These are phyloP conservation scores for Blera fallax DNA, from an alignment of 2,888 invertebrate species.

Conservation along the genomic window DNA sequence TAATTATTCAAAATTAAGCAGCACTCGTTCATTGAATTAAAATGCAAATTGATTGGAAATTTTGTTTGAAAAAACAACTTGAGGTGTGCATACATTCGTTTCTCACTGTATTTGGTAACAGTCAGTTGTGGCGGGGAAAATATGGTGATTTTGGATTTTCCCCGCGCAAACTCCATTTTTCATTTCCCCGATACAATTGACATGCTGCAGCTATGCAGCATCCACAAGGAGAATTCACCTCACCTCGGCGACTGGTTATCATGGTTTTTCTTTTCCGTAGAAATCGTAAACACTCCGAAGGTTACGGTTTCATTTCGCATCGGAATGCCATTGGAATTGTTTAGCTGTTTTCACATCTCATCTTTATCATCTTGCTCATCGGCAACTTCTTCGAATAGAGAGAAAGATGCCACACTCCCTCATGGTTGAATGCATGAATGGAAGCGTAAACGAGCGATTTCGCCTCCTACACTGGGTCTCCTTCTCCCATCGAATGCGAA, in stretches of 20 bases:
- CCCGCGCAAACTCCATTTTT: constrained; percentile 47
- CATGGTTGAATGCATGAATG: constrained; percentile 63
- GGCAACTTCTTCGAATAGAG: constrained; percentile 8
- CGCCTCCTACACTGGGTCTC: not conserved
- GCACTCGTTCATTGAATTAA: not conserved
- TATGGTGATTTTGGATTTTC: not conserved
- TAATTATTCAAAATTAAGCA: not conserved
- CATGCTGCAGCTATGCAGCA: constrained; percentile 14
- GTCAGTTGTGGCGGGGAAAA: not conserved
- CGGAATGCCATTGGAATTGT: constrained; percentile 48
- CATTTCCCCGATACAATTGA: not conserved
- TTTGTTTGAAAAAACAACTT: too few relatives aligned
- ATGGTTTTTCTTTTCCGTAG: constrained; percentile 50
- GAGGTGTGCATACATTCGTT: too few relatives aligned
- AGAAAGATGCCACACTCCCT: not conserved
- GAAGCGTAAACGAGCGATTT: constrained; percentile 58
- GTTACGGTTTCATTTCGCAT: constrained; percentile 62
- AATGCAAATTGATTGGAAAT: constrained; percentile 20
- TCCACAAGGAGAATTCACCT: constrained; percentile 13
- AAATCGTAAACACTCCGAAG: constrained; percentile 71
- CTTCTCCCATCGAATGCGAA: not conserved
- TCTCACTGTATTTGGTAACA: constrained; percentile 10
- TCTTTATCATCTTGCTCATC: not conserved
- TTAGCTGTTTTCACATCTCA: constrained; percentile 12
- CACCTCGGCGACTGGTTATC: constrained; percentile 12